Evolutionary conservation across 2,797 vertebrate genomes (phyloP), one percentile per base, ranked within the genome.

Genomic region (Eremophila alpestris): DNA sequence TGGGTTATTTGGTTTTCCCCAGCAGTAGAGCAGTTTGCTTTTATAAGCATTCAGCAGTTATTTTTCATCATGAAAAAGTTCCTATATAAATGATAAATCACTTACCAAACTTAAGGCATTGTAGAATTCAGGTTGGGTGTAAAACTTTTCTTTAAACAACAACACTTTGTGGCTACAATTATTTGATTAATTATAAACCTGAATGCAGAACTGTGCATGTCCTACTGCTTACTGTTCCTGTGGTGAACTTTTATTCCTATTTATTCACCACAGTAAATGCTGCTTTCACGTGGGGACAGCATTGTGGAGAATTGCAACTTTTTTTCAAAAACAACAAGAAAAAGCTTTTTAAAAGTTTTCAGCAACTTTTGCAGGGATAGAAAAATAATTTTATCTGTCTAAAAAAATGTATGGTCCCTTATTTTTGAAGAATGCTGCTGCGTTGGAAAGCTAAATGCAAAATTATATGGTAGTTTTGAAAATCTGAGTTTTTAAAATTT

Each of bases 1-100:
- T 67, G 75, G 43, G 16, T 75, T 91, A 14, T 93, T 96, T 91
- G 71, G 88, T 97, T 96, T 95, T 76, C 83, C 71, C 68, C 29
- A 92, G 94, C 78, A 94, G 90, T 36, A 64, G 16, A 85, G 73
- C 56, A 41, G 22, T 80, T 94, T 90, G 48, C 70, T 92, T 95
- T 83, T 86, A 80, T 94, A 91, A 89, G 93, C 68, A 82, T 64
- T 69, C 29, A 56, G 59, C 4, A 1, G n/a, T 83, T 85, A 41
- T 59, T 86, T 93, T 92, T 80, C 67, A 58, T 63, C 20, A 43
- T 21, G 21, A 74, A 86, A 62, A 40, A 6, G 23, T 78, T 83
- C 63, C 55, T 63, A 7, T 49, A 10, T 23, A 34, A 27, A 27
- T n/a, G 12, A 73, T 48, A 94, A 88, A 55, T 79, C 7, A 9